These are phyloP conservation scores for Nymphalis polychloros DNA, from an alignment of 2,888 invertebrate genomes.

Conservation along the genomic window DNA sequence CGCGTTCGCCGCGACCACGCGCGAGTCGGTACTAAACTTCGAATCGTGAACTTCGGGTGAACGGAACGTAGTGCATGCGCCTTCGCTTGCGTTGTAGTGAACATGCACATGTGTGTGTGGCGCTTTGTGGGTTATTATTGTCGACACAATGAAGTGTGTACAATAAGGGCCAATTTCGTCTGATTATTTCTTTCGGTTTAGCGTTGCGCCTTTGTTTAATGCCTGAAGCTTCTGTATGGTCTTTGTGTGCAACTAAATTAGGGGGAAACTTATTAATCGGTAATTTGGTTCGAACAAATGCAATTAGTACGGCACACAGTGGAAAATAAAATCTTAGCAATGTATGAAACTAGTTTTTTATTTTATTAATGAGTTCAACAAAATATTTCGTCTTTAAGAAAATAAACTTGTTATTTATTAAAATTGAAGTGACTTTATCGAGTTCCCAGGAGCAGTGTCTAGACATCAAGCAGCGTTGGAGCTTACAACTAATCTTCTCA, in stretches of 20 bases:
- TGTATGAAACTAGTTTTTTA: background rate
- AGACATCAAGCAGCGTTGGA: conserved; percentile 54
- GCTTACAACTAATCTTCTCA: conserved; percentile 43
- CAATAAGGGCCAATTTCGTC: conserved; percentile 60
- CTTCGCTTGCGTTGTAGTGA: conserved; percentile 48
- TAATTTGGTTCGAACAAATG: conserved; percentile 47
- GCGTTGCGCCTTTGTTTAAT: conserved; percentile 57
- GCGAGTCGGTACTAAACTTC: conserved; percentile 63
- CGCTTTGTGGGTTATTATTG: conserved; percentile 71
- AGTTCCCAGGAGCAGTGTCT: conserved; percentile 56
- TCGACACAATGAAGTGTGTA: conserved; percentile 66
- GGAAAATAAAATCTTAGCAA: conserved; percentile 1
- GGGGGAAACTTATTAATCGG: conserved; percentile 57
- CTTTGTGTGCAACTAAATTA: conserved; percentile 59
- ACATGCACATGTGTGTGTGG: conserved; percentile 53
- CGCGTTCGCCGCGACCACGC: conserved; percentile 70
- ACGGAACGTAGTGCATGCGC: conserved; percentile 61
- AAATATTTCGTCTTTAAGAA: conserved; percentile 7
- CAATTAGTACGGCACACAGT: conserved; percentile 22
- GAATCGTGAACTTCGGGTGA: conserved; percentile 48
- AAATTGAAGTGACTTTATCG: conserved; percentile 31
- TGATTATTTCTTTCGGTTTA: conserved; percentile 65
- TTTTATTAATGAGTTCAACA: background rate
- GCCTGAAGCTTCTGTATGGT: conserved; percentile 51
- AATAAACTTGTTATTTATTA: conserved; percentile 34